Percentiles rank a stretch among this genome's conserved stretches.
Evolutionary conservation across 2,113 vertebrate species (phyloP).

Genomic region (Malurus alboscapulatus): DNA sequence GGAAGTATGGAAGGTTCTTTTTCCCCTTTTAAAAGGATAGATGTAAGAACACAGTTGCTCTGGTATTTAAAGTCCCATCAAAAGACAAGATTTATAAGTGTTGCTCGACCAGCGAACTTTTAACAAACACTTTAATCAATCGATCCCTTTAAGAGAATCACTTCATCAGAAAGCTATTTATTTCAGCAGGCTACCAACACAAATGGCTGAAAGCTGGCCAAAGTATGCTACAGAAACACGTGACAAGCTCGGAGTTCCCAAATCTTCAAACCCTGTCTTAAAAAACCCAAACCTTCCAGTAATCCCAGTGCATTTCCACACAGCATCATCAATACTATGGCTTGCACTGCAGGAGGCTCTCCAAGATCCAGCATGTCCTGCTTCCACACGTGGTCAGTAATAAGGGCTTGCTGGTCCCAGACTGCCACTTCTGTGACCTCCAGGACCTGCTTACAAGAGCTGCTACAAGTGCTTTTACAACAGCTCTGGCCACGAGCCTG

Average conservation of each 20-base stretch:
- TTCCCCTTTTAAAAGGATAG: background rate
- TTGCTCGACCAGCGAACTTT: background rate
- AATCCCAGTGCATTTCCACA: rapidly evolving
- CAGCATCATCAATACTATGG: rapidly evolving
- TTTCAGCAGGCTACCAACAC: background rate
- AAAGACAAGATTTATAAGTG: background rate
- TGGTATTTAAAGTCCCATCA: background rate
- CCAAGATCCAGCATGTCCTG: background rate
- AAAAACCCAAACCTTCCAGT: background rate
- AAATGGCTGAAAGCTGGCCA: background rate
- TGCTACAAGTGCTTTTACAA: background rate
- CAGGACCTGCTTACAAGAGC: background rate
- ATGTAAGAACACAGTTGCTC: background rate
- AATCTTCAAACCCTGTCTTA: background rate
- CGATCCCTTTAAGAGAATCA: background rate
- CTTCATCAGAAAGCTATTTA: background rate
- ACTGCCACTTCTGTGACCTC: background rate
- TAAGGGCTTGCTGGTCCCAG: background rate
- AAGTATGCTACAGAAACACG: background rate
- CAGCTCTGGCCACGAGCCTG: background rate
- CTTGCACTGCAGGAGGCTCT: background rate
- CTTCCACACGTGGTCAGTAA: background rate
- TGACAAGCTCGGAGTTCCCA: background rate
- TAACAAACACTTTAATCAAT: background rate
- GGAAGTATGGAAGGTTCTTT: background rate